Conservation (phyloP, 2,888 invertebrate genomes). For the Drosophila nigricruria region DNA sequence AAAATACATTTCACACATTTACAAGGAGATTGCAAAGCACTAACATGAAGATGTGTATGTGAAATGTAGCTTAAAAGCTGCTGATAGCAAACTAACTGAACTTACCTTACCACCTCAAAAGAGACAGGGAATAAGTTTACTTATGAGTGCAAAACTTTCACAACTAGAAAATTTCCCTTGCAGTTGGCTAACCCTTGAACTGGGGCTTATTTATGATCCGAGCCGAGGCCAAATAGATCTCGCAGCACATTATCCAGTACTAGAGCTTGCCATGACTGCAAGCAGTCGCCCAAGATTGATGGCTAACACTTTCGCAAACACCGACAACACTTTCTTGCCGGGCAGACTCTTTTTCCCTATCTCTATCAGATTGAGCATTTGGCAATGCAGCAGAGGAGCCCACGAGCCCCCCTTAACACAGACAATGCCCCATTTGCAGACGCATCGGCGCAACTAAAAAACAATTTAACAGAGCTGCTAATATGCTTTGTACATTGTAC, state of each 20-base stretch:
- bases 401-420: constrained; percentile 11
- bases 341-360: constrained; percentile 10
- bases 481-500: constrained; percentile 58
- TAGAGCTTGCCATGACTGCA: constrained; percentile 24
- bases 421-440: constrained; percentile 76
- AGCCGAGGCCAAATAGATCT: constrained; percentile 29
- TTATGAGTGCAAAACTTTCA: constrained; percentile 16
- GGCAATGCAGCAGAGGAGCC: constrained; percentile 44
- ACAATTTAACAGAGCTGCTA: constrained; percentile 70
- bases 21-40: constrained; percentile 28
- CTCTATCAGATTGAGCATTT: constrained; percentile 46
- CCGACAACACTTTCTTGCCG: constrained; percentile 15
- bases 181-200: constrained; percentile 28
- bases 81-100: background rate
- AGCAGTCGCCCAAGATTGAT: constrained; percentile 44
- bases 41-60: background rate
- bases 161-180: constrained; percentile 6
- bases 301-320: constrained; percentile 17
- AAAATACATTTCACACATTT: constrained; percentile 42
- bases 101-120: background rate
- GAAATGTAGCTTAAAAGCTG: background rate
- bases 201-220: constrained; percentile 40
- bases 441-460: constrained; percentile 64
- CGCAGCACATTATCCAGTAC: constrained; percentile 38
- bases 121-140: background rate